Base-by-base conservation (phyloP, 64 coral and sea anemone genomes). In the Pachyseris speciosa region DNA sequence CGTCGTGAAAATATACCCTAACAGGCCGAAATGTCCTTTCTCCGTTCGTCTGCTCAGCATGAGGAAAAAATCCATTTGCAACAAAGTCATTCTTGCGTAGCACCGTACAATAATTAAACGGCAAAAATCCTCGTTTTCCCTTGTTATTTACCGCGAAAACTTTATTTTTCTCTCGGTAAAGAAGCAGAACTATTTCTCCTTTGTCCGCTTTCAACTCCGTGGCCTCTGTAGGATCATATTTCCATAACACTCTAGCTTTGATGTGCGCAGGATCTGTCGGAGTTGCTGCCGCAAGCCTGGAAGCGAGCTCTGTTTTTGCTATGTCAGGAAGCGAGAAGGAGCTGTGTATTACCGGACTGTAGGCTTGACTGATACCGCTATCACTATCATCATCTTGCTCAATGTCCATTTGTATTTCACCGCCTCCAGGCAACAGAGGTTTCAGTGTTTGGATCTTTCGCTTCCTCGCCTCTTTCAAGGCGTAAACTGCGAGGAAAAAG, bases 231-330 rank as follows among this genome's bases (percentile, higher is more conserved):
- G 64, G 31, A 38, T 87, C 81, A 42, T 89, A 95, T 61, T 83
- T 79, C 94, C 94, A 95, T 9, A 95, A 67, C 2, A 95, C 83
- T 37, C 83, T 67, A 0, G 75, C 94, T 44, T 91, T 95, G 12
- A 95, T 80, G 20, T 83, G 63, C 15, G 83, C 94, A 0, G 89
- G 94, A 30, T 84, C 31, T 22, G 41, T 7, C 1, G 60, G 32
- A 22, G 89, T 83, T 9, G 94, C 85, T 8, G 57, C 45, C 5
- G 76, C 66, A n/a, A 96, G 72, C 9, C 59, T 76, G 20, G 63
- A 72, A n/a, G 90, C 85, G 4, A 96, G 77, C 67, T 96, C 94
- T 65, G 94, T 92, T 92, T 96, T 96, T 38, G 94, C 84, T 3
- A 96, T 45, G 80, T 96, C 80, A 37, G 95, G 86, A 34, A 88